These are phyloP conservation scores for Glossophaga mutica DNA, from an alignment of 2,797 vertebrate genomes.

Conservation along the genomic window DNA sequence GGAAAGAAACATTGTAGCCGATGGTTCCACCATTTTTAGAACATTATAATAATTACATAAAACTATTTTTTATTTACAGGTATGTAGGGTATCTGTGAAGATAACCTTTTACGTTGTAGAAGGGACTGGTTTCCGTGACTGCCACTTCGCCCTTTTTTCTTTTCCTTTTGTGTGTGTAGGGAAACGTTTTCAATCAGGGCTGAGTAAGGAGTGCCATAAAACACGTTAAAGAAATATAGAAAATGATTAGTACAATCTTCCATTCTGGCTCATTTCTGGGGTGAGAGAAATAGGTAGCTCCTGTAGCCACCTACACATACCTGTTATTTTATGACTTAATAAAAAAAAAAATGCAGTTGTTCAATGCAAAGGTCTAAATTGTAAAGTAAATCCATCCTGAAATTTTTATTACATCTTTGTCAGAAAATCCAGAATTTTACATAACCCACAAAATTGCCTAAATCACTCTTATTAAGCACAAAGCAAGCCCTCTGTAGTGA, in stretches of 20 bases:
- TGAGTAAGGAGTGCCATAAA: background rate
- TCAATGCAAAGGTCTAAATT: background rate
- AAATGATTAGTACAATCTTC: background rate
- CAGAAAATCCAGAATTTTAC: constrained; percentile 25
- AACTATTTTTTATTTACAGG: background rate
- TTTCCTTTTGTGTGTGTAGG: background rate
- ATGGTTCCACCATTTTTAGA: background rate
- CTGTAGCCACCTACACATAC: background rate
- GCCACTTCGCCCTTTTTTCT: background rate
- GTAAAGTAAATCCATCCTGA: background rate
- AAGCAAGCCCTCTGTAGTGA: background rate
- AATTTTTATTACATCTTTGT: background rate
- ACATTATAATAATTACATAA: background rate
- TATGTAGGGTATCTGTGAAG: background rate
- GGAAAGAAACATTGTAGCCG: background rate
- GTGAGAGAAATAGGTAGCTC: background rate
- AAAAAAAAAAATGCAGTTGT: background rate
- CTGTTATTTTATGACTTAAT: background rate
- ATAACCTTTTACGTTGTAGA: background rate
- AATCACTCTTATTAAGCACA: background rate
- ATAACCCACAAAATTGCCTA: background rate
- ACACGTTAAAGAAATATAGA: background rate
- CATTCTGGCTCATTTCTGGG: background rate
- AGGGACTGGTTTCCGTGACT: background rate
- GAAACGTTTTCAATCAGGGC: background rate